Evolutionary conservation across 2,113 vertebrate species (phyloP), one percentile per base, ranked within the genome.

Genomic region (Shinisaurus crocodilurus): DNA sequence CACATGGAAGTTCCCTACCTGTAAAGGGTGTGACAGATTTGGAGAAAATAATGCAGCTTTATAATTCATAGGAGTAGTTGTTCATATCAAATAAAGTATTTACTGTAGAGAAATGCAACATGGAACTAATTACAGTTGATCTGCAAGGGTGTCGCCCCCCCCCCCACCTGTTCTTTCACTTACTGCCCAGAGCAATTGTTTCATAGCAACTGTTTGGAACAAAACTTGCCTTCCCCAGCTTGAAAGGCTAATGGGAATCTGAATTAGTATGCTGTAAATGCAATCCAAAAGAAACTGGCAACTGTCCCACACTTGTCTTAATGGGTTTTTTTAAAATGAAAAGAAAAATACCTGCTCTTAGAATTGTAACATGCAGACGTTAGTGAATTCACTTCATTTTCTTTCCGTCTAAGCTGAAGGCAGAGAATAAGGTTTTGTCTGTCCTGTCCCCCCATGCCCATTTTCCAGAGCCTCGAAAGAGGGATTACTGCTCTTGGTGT

Each of bases 91-190:
- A n/a, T 72, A 76, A 81, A 81, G 9, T 86, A 40, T 74, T 81
- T 48, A 81, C 13, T 29, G 50, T 32, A 80, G 29, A 81, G n/a
- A 80, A 70, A 80, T 72, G 65, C 45, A 43, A 48, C 54, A 80
- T 45, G 20, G 84, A 90, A 29, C 29, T 45, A 75, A 83, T 75
- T 65, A 45, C n/a, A 84, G 65, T 89, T 84, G 6, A 89, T 84
- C 57, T 76, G 40, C 84, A 75, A 87, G 29, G 8, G 5, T 10
- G n/a, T 37, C 37, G 12, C 37, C n/a, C n/a, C n/a, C n/a, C 70
- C 72, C 1, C 80, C 8, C 25, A 27, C 23, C 43, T 34, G 34
- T 54, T 72, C 12, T 57, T 87, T 72, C 74, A 50, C 67, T 48
- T 60, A 57, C 7, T 27, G 37, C 37, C 15, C 74, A 76, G 13